phyloP scores from a whole-genome alignment of 2,797 vertebrate species.

The Diceros bicornis region DNA sequence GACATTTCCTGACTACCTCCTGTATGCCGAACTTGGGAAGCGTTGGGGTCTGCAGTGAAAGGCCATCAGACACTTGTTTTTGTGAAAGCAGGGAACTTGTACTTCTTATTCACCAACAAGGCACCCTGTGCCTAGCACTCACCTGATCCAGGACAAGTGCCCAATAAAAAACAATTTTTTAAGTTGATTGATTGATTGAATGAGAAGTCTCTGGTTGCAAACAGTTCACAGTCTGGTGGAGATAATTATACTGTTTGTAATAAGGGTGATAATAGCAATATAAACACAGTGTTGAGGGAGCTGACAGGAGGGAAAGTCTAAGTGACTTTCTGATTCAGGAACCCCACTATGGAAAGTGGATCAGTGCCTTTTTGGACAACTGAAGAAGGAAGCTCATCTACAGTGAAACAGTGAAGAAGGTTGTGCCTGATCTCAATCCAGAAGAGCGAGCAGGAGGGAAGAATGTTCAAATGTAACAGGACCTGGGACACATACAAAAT shows the following conservation, averaged over 20 bases:
- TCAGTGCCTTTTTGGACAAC: neutral
- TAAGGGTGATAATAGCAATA: neutral
- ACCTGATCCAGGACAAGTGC: neutral
- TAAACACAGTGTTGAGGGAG: neutral
- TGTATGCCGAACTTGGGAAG: neutral
- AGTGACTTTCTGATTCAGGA: neutral
- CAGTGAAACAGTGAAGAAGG: neutral
- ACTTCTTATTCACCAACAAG: neutral
- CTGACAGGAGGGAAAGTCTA: neutral
- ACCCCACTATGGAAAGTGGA: neutral
- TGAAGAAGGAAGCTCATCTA: neutral
- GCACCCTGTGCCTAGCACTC: neutral
- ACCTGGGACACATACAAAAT: neutral
- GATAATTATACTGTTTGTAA: neutral
- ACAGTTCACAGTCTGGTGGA: neutral
- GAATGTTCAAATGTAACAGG: neutral
- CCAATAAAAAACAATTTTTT: neutral
- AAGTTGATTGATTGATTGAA: neutral
- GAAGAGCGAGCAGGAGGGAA: neutral
- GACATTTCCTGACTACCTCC: neutral
- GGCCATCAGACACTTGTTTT: neutral
- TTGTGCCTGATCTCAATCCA: neutral
- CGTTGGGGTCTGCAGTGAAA: neutral
- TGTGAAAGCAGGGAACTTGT: neutral
- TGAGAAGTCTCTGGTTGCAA: neutral